A percentile compares a stretch with the other conserved stretches of the same genome.
These are phyloP conservation scores for Bufo bufo DNA, from an alignment of 2,113 vertebrate genomes.

Conservation along the genomic window DNA sequence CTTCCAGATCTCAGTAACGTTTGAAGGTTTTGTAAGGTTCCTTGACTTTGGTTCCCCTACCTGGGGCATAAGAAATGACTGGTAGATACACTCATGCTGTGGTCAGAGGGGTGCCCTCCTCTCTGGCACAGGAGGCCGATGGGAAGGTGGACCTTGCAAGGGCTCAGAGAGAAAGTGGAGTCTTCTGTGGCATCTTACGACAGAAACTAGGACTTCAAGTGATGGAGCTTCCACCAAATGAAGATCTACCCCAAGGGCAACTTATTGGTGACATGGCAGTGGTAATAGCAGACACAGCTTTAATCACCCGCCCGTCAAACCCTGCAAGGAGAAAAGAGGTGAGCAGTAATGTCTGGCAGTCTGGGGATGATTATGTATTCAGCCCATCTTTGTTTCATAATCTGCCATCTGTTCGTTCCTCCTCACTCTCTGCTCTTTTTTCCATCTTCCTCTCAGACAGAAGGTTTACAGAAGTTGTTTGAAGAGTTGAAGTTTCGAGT, in stretches of 20 bases:
- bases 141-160: slow-evolving; percentile 81
- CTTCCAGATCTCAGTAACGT: too few species aligned
- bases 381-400: slow-evolving; percentile 6
- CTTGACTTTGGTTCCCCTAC: slow-evolving; percentile 63
- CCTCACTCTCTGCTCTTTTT: slow-evolving; percentile 2
- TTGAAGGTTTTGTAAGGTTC: slow-evolving; percentile 57
- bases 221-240: slow-evolving; percentile 83
- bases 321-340: slow-evolving; percentile 85
- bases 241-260: slow-evolving; percentile 81
- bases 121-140: slow-evolving; percentile 67
- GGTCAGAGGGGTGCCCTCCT: slow-evolving; percentile 82
- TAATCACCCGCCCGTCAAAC: slow-evolving; percentile 84
- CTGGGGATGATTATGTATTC: neutral
- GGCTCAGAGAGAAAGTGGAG: slow-evolving; percentile 87
- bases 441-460: slow-evolving; percentile 69
- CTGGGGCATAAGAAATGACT: slow-evolving; percentile 33
- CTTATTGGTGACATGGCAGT: slow-evolving; percentile 86
- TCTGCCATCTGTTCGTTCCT: slow-evolving; percentile 6
- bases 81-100: slow-evolving; percentile 88
- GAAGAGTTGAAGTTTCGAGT: slow-evolving; percentile 83
- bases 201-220: slow-evolving; percentile 92
- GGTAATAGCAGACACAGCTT: slow-evolving; percentile 85
- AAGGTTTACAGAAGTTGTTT: slow-evolving; percentile 80
- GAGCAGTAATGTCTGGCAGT: neutral
- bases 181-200: slow-evolving; percentile 84